phyloP scores from a whole-genome alignment of 2,888 invertebrate genomes.

The Leucoma salicis region DNA sequence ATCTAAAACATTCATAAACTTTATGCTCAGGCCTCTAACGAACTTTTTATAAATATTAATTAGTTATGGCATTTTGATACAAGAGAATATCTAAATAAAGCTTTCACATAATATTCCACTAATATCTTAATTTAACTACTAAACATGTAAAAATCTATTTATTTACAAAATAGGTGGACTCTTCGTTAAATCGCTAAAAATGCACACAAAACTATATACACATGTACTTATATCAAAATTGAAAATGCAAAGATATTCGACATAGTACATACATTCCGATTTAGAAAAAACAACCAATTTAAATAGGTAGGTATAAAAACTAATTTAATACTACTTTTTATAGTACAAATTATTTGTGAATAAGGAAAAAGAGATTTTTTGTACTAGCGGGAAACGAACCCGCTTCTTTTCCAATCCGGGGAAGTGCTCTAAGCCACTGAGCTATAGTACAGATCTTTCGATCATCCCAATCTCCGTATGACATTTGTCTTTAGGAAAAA shows the following conservation, averaged over 20 bases:
- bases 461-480: too few species aligned
- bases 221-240: conserved; percentile 46
- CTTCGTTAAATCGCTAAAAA: conserved; percentile 75
- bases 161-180: conserved; percentile 82
- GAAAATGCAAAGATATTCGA: conserved; percentile 15
- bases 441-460: too few species aligned
- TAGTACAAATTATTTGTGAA: neutral
- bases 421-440: too few species aligned
- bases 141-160: conserved; percentile 76
- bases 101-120: conserved; percentile 61
- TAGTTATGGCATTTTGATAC: conserved; percentile 66
- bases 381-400: too few species aligned
- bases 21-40: conserved; percentile 29
- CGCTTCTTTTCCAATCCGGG: too few species aligned
- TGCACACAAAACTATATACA: conserved; percentile 63
- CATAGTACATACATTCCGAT: too few species aligned
- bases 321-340: too few species aligned
- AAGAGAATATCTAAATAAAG: conserved; percentile 71
- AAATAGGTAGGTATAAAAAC: too few species aligned
- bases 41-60: conserved; percentile 32
- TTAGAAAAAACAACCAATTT: too few species aligned
- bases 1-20: conserved; percentile 17
- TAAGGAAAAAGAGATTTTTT: too few species aligned
- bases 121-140: conserved; percentile 49
- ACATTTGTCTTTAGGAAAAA: too few species aligned